These are phyloP conservation scores for Callocephalon fimbriatum DNA, from an alignment of 2,113 vertebrate species.

Conservation along the genomic window DNA sequence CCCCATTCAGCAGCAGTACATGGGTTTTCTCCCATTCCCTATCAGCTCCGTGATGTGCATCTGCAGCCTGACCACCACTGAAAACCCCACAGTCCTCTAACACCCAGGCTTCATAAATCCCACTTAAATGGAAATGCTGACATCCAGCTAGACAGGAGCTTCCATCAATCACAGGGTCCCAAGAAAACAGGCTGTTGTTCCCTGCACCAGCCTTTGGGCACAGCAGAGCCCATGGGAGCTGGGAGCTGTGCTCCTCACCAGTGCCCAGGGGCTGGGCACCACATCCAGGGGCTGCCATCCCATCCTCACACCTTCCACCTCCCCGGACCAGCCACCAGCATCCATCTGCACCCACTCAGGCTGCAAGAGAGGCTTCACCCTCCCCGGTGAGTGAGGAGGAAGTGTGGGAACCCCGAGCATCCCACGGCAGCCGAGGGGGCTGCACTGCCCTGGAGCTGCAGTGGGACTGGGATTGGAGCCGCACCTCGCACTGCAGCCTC, in stretches of 20 bases:
- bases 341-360: background rate
- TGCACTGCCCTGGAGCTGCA: background rate
- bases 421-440: rapidly evolving
- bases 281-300: background rate
- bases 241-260: background rate
- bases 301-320: background rate
- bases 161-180: background rate
- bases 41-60: rapidly evolving
- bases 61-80: background rate
- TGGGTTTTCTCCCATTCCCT: background rate
- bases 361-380: background rate
- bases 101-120: background rate
- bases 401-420: rapidly evolving
- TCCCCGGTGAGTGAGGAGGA: rapidly evolving
- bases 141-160: background rate
- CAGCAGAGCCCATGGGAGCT: background rate
- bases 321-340: background rate
- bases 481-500: rapidly evolving
- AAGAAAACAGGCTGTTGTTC: background rate
- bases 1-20: background rate
- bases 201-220: background rate
- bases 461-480: rapidly evolving
- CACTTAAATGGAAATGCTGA: constrained; percentile 36
- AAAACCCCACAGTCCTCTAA: rapidly evolving
- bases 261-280: background rate